Evolutionary conservation across 2,888 invertebrate genomes (phyloP).

Genomic region (Lasioglossum calceatum): DNA sequence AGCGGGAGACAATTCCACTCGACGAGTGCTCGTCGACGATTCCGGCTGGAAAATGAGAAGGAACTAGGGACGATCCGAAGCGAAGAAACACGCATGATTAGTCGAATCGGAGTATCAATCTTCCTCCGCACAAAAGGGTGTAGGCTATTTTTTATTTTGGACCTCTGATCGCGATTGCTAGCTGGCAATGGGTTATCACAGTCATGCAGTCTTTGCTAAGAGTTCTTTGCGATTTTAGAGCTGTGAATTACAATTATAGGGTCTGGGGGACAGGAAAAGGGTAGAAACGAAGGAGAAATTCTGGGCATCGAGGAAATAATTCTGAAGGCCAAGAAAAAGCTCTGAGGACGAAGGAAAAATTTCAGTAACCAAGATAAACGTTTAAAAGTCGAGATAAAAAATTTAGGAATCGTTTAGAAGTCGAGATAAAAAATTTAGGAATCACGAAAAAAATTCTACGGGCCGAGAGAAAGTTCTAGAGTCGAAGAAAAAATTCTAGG

Average conservation of each 20-base stretch:
- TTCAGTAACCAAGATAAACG: background rate
- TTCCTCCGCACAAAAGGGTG: background rate
- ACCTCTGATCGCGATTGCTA: background rate
- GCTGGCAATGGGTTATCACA: background rate
- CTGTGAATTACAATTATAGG: background rate
- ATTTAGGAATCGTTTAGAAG: background rate
- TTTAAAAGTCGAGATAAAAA: too few species aligned
- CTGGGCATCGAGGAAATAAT: background rate
- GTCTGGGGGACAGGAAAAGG: background rate
- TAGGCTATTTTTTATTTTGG: background rate
- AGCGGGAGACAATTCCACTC: background rate
- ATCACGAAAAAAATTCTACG: background rate
- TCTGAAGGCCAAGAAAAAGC: background rate
- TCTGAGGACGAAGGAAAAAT: background rate
- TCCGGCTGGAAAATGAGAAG: slow-evolving; percentile 5
- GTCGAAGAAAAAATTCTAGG: background rate
- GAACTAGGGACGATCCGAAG: background rate
- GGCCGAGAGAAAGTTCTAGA: background rate
- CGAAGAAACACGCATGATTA: slow-evolving; percentile 3
- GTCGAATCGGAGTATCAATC: background rate
- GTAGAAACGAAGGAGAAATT: background rate
- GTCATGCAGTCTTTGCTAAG: background rate
- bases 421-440: background rate
- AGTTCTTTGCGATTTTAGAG: background rate
- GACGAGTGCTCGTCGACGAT: background rate